Evolutionary conservation across 2,888 invertebrate genomes (phyloP), one percentile per base, ranked within the genome.

Genomic region (Litoditis marina): DNA sequence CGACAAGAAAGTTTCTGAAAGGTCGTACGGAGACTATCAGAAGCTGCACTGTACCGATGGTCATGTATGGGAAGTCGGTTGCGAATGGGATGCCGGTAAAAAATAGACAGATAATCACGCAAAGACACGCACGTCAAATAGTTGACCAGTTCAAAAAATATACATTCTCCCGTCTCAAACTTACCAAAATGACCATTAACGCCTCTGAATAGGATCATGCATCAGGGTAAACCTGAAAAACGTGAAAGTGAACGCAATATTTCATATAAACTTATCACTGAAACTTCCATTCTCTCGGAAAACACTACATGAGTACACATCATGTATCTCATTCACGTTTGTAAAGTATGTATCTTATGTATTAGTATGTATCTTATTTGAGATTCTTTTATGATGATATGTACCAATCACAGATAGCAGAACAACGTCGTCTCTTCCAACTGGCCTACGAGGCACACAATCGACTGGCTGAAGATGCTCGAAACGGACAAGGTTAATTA

Each of bases 21-120:
- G 88, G 87, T 1, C 85, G 89, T 25, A 89, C 89, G 0, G 89
- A 89, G 82, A 89, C 89, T 0, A 83, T 88, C 16, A 84, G 89
- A 27, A 86, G 88, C 0, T 88, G 88, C 79, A 87, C 88, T 1
- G 70, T 71, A 1, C 87, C 87, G 66, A 85, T 86, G 7, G 65
- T 57, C 3, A 56, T 57, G 16, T 72, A 55, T 54, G 44, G 63
- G 4, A 36, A 13, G 53, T 61, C 67, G 0, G 49, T 58, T 57
- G 60, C 67, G 16, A 51, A 56, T 49, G 64, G 59, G 7, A 44
- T 50, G 1, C 56, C 65, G 2, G 69, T 69, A 25, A 58, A n/a
- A n/a, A n/a, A n/a, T n/a, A n/a, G 39, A 39, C 16, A 13, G 39
- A 13, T 39, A 13, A 13, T 39, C 39, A 11, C 39, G 39, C n/a